Percentiles rank a stretch among this genome's conserved stretches.
Evolutionary conservation across 2,113 vertebrate genomes (phyloP).

Genomic region (Campylorhamphus procurvoides): DNA sequence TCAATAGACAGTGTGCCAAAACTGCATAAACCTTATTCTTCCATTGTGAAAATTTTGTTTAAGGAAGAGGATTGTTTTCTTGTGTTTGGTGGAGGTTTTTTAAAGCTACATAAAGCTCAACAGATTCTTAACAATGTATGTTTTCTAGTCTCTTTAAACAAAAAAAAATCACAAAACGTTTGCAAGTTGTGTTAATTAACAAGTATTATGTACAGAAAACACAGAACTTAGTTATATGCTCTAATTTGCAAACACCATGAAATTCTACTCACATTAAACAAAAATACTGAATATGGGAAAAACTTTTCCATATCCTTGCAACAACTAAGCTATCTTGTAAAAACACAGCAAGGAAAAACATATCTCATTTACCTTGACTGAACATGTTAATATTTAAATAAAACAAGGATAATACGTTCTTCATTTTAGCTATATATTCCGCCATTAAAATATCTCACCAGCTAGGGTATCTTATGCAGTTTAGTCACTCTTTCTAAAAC

Average conservation of each 20-base stretch:
- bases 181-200: not conserved
- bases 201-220: not conserved
- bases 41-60: not conserved
- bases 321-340: not conserved
- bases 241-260: not conserved
- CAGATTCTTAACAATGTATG: not conserved
- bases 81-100: not conserved
- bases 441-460: not conserved
- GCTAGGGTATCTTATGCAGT: not conserved
- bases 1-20: not conserved
- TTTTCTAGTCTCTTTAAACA: not conserved
- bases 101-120: not conserved
- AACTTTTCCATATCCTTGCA: not conserved
- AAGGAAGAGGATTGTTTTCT: not conserved
- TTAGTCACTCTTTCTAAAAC: not conserved
- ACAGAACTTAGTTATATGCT: not conserved
- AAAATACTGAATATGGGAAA: not conserved
- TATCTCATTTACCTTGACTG: not conserved
- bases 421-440: not conserved
- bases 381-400: not conserved
- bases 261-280: not conserved
- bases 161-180: not conserved
- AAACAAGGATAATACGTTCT: not conserved
- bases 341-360: not conserved
- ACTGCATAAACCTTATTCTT: not conserved